phyloP scores from a whole-genome alignment of 2,797 vertebrate genomes.

The Acanthurus leucopareius region DNA sequence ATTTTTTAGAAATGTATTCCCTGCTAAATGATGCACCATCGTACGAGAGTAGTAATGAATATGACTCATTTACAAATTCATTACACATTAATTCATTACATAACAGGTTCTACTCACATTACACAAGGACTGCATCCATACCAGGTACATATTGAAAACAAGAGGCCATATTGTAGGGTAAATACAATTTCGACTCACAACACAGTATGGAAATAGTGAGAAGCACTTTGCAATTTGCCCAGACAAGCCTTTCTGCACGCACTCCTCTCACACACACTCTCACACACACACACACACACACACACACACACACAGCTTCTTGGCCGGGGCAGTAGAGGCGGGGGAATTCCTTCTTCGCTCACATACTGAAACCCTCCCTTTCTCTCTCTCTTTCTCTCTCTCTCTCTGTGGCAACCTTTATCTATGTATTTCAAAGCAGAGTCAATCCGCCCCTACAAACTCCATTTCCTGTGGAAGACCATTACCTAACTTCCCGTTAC shows the following conservation, averaged over 20 bases:
- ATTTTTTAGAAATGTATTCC: slow-evolving; percentile 36
- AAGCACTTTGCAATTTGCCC: slow-evolving; percentile 83
- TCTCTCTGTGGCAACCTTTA: slow-evolving; percentile 75
- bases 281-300: slow-evolving; percentile 55
- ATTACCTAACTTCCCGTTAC: slow-evolving; percentile 84
- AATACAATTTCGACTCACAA: slow-evolving; percentile 71
- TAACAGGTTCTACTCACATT: slow-evolving; percentile 76
- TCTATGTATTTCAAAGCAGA: slow-evolving; percentile 83
- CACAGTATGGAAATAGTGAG: slow-evolving; percentile 78
- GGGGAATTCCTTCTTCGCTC: slow-evolving; percentile 88
- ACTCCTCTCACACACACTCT: slow-evolving; percentile 62
- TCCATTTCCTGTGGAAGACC: slow-evolving; percentile 85
- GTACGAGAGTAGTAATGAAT: slow-evolving; percentile 58
- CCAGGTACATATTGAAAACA: slow-evolving; percentile 69
- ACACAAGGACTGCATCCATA: slow-evolving; percentile 69
- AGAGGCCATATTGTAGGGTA: slow-evolving; percentile 65
- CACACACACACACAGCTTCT: slow-evolving; percentile 75
- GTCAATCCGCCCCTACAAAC: slow-evolving; percentile 83
- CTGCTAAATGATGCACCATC: slow-evolving; percentile 45
- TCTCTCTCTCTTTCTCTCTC: slow-evolving; percentile 34
- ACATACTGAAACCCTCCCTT: slow-evolving; percentile 81
- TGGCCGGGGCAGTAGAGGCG: slow-evolving; percentile 83
- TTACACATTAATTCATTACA: slow-evolving; percentile 74
- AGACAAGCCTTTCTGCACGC: slow-evolving; percentile 82
- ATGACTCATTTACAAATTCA: slow-evolving; percentile 75